phyloP scores from a whole-genome alignment of 2,888 invertebrate genomes.

The Agrochola macilenta region DNA sequence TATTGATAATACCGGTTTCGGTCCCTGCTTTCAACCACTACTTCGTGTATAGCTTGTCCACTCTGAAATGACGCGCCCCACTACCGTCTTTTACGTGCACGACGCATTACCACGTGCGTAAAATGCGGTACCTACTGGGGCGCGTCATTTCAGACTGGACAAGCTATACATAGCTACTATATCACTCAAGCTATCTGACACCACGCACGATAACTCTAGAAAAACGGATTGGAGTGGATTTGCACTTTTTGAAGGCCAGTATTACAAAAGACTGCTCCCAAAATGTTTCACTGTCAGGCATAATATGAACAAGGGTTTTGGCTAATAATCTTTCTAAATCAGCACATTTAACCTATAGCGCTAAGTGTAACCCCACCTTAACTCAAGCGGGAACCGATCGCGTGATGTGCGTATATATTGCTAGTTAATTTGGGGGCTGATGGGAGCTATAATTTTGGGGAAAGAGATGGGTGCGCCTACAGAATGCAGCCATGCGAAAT shows the following conservation, averaged over 20 bases:
- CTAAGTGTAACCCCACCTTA: constrained; percentile 46
- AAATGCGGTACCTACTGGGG: no score
- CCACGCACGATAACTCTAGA: background rate
- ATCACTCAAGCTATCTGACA: background rate
- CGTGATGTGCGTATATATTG: constrained; percentile 75
- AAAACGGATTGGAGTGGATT: background rate
- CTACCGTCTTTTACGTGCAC: no score
- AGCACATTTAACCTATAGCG: background rate
- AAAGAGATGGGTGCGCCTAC: constrained; percentile 49
- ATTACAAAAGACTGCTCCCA: background rate
- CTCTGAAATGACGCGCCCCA: no score
- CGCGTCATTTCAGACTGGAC: no score
- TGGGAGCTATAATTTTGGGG: constrained; percentile 57
- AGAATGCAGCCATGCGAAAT: constrained; percentile 42
- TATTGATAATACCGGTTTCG: no score
- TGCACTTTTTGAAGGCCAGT: background rate
- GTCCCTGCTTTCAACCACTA: background rate
- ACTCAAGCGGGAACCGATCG: constrained; percentile 68
- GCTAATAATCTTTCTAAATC: constrained; percentile 5
- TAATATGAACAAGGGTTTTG: background rate
- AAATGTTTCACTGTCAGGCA: background rate
- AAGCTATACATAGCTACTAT: no score
- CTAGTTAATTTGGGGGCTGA: constrained; percentile 70
- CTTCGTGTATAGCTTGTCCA: background rate
- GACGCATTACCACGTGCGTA: no score